Base-by-base conservation (phyloP, 2,797 vertebrate species). In the Sebastolobus alascanus region DNA sequence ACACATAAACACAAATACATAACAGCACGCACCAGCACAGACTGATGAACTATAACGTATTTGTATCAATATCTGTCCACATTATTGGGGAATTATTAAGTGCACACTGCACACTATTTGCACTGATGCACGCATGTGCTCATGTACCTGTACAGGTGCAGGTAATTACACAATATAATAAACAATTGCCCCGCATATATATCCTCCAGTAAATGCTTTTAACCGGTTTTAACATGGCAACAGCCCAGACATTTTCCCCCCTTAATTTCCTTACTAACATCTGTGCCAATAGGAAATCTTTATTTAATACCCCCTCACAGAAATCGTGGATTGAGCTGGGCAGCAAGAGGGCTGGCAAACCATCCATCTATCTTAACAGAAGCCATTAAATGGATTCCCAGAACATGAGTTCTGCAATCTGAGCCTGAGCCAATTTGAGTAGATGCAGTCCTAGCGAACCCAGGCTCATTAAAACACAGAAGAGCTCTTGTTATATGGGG, bases 391-490 rank as follows among this genome's bases (percentile, higher is more conserved):
- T 64, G 29, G 68, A 79, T 79, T 81, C 50, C 25, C 60, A 60
- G 9, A 79, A 82, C 59, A 75, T 64, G 29, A 75, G 18, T 80
- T 87, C 73, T 84, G 56, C 84, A 78, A 83, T 75, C 55, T 60
- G 68, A 81, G 58, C 52, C 61, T 2, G 5, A 77, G 60, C 65
- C 66, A 74, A 16, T 72, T 66, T 82, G 40, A 83, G 58, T 35
- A 33, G 18, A 83, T 79, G 66, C 33, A 87, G 33, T 73, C 63
- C 65, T 80, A 46, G 35, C 75, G 60, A 84, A 84, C 75, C 80
- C 59, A 71, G 50, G 43, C 72, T 88, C 76, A 88, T 87, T 82
- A 89, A 81, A 84, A 71, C 59, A 84, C 35, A 68, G 59, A 64
- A 37, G 14, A 63, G 38, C 63, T 68, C 56, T 71, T 74, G 76